Evolutionary conservation across 2,888 invertebrate species (phyloP), one percentile per base, ranked within the genome.

Genomic region (Aleiodes alternator): DNA sequence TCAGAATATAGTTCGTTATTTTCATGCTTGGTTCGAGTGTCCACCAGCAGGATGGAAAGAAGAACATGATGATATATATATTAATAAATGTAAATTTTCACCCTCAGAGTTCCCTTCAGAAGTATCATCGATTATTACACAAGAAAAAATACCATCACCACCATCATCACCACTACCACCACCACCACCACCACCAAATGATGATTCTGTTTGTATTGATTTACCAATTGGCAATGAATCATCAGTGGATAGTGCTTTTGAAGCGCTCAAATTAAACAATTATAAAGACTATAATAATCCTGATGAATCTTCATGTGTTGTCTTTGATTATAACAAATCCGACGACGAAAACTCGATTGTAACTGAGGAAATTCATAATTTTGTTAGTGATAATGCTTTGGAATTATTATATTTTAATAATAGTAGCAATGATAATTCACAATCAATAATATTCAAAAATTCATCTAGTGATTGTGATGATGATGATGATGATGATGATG

Each of bases 1-100:
- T 90, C 94, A 94, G 59, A 95, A 98, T 88, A 99, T 99, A 82
- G 98, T 99, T 70, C 92, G 99, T 1, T 99, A 98, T 90, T 97
- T 95, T 90, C 95, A 97, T 91, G 95, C 98, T 0, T 99, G 99
- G 99, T 92, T 97, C 0, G 98, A 99, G 90, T 93, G 94, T 76
- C 98, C 98, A 8, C 98, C 98, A 3, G 91, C 92, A 8, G 94
- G 94, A 7, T 98, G 98, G 97, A 95, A 97, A 88, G 94, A 96
- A 84, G 91, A 93, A 38, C 93, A 94, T 61, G 98, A 98, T 90
- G 91, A 92, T 31, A 88, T 92, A 5, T 93, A 92, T 92, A 90
- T 92, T 82, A 89, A 90, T 38, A 83, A 84, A 29, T 77, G 81
- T 4, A 84, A 81, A 14, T 82, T 84, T 16, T 79, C 83, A 3